Percentiles rank a stretch among this genome's conserved stretches.
phyloP scores from a whole-genome alignment of 2,113 vertebrate genomes.

The Poeciliopsis turrubarensis region DNA sequence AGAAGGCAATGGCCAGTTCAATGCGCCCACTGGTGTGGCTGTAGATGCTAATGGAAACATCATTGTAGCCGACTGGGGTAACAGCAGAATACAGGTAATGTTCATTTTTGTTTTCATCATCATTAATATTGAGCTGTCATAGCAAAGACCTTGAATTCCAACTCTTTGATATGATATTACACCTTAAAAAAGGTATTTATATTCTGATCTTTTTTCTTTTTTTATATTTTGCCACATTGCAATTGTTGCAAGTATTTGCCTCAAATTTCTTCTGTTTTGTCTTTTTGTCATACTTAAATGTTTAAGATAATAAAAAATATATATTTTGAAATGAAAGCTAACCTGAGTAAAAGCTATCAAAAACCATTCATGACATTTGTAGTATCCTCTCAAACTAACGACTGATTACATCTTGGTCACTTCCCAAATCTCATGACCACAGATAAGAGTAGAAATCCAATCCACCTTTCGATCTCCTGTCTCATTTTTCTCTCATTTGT shows the following conservation, averaged over 20 bases:
- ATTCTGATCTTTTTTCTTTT: background rate
- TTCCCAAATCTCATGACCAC: too few relatives aligned
- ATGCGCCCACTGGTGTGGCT: slow-evolving; percentile 94
- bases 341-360: background rate
- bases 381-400: background rate
- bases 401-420: too few relatives aligned
- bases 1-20: slow-evolving; percentile 97
- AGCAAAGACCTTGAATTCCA: background rate
- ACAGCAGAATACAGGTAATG: slow-evolving; percentile 94
- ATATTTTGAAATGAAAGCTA: too few relatives aligned
- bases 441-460: too few relatives aligned
- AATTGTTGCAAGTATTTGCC: background rate
- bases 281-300: background rate
- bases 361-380: background rate
- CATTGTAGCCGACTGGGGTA: slow-evolving; percentile 98
- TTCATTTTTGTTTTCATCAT: background rate
- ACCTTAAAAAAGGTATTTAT: background rate
- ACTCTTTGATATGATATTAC: background rate
- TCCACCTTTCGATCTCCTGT: too few relatives aligned
- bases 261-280: background rate
- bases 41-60: slow-evolving; percentile 95
- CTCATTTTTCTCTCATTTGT: too few relatives aligned
- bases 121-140: background rate
- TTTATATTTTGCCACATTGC: background rate
- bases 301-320: background rate